Evolutionary conservation across 2,113 vertebrate species (phyloP).

Genomic region (Ptyas mucosa): DNA sequence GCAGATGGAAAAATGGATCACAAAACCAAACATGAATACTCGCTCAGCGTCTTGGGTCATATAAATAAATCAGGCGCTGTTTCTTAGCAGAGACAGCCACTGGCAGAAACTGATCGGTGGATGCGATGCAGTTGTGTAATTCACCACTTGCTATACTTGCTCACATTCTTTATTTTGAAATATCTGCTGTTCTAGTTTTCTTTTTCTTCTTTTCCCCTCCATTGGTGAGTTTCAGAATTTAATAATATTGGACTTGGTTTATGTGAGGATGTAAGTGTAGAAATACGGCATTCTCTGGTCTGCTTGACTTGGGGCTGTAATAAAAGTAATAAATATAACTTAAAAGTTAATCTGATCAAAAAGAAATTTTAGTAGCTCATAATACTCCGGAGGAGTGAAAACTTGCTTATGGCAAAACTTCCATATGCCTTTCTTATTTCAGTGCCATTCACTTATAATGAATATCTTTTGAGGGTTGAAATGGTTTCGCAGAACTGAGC

Average conservation of each 20-base stretch:
- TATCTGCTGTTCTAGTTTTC: conserved; percentile 5
- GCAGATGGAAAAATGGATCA: neutral
- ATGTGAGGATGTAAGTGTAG: conserved; percentile 8
- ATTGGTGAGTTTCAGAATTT: conserved; percentile 21
- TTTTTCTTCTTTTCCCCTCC: neutral
- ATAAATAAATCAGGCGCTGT: neutral
- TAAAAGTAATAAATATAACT: conserved; percentile 49
- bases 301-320: neutral
- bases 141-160: neutral
- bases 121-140: neutral
- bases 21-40: neutral
- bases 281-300: conserved; percentile 12
- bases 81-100: neutral
- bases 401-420: conserved; percentile 44
- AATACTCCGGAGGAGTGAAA: conserved; percentile 32
- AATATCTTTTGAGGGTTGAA: conserved; percentile 38
- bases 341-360: conserved; percentile 47
- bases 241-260: conserved; percentile 23
- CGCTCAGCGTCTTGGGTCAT: neutral
- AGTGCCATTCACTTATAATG: conserved; percentile 33
- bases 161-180: neutral
- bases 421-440: conserved; percentile 28
- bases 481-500: conserved; percentile 28
- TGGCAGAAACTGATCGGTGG: neutral
- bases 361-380: conserved; percentile 39